Evolutionary conservation across 1,140 invertebrate genomes (phyloP).

Genomic region (Steinernema feltiae): DNA sequence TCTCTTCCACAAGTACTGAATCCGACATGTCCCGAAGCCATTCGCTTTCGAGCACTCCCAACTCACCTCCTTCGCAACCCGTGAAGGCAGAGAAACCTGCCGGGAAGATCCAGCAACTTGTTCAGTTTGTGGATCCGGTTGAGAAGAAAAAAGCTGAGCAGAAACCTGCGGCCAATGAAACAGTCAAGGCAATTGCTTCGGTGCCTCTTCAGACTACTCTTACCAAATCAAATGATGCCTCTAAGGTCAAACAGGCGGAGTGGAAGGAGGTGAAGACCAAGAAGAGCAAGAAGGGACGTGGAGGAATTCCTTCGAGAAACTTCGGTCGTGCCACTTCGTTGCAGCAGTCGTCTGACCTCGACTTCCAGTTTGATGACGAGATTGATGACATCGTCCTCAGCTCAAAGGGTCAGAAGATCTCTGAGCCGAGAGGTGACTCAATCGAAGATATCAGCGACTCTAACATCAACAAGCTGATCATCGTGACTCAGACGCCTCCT

Average conservation of each 20-base stretch:
- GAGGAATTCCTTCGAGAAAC: conserved; percentile 16
- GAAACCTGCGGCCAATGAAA: conserved; percentile 20
- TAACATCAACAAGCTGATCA: conserved; percentile 87
- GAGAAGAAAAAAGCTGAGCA: conserved; percentile 19
- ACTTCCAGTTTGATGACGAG: conserved; percentile 96
- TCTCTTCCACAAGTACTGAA: conserved; percentile 17
- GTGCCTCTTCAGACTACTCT: not conserved
- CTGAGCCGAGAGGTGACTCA: conserved; percentile 65
- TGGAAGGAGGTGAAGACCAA: conserved; percentile 48
- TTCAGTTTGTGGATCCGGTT: too few species aligned
- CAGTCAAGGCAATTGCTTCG: not conserved
- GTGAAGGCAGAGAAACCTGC: not conserved
- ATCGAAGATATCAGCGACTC: conserved; percentile 81
- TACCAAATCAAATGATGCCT: not conserved
- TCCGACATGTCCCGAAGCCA: conserved; percentile 18
- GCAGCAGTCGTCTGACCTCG: conserved; percentile 61
- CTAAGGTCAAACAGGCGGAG: conserved; percentile 14
- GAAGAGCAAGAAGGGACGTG: conserved; percentile 36
- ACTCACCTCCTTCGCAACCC: not conserved
- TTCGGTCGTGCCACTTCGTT: not conserved
- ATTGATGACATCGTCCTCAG: not conserved
- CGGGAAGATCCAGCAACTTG: too few species aligned
- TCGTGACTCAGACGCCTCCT: conserved; percentile 73
- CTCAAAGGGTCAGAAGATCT: not conserved
- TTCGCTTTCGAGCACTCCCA: conserved; percentile 4